These are phyloP conservation scores for Palloptera scutellata DNA, from an alignment of 2,888 invertebrate genomes.

Conservation along the genomic window DNA sequence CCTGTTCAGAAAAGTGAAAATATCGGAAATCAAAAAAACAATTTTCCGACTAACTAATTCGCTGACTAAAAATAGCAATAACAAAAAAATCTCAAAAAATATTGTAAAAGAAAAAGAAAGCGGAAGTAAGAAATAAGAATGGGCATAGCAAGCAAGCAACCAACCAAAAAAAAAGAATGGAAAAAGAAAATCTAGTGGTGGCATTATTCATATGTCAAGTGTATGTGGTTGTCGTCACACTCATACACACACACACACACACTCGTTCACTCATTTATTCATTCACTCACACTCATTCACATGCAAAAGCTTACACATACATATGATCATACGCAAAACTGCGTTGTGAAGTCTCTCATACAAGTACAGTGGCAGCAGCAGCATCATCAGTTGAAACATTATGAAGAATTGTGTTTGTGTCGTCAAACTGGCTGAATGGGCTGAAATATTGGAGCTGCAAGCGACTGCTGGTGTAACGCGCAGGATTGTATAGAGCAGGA, in stretches of 20 bases:
- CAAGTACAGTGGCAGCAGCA: slow-evolving; percentile 5
- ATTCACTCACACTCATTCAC: no score
- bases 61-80: not conserved
- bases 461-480: no score
- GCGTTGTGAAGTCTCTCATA: not conserved
- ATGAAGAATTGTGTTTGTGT: slow-evolving; percentile 16
- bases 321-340: slow-evolving; percentile 2
- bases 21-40: no score
- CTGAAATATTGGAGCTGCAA: not conserved
- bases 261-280: not conserved
- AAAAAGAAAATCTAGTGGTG: not conserved
- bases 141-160: not conserved
- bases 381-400: slow-evolving; percentile 8
- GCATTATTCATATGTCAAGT: not conserved
- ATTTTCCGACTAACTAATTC: no score
- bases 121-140: no score
- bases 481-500: no score
- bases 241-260: not conserved
- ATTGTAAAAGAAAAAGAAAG: no score
- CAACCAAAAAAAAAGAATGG: slow-evolving; percentile 1
- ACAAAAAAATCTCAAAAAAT: not conserved
- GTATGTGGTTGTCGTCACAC: not conserved
- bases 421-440: slow-evolving; percentile 39
- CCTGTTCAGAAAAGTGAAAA: no score
- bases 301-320: not conserved